These are phyloP conservation scores for Campylomormyrus numenius DNA, from an alignment of 2,113 vertebrate species.

Conservation along the genomic window DNA sequence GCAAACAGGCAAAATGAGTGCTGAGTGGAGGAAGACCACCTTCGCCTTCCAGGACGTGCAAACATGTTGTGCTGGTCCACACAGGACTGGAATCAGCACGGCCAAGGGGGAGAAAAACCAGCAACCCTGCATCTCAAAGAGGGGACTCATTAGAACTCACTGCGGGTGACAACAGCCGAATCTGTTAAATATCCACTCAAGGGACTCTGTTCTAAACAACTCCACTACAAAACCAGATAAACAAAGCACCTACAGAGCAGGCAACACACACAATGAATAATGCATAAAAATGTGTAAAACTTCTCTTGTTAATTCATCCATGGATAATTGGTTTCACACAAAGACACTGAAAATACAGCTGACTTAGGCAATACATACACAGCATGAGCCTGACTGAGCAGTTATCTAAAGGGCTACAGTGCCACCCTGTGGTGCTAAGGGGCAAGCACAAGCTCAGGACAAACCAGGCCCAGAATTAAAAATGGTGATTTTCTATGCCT, in stretches of 20 bases:
- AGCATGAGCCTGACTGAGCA: not conserved
- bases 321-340: not conserved
- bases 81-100: not conserved
- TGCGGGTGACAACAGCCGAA: not conserved
- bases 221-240: not conserved
- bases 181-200: not conserved
- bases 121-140: not conserved
- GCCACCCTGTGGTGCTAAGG: constrained; percentile 5
- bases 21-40: not conserved
- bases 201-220: not conserved
- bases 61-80: not conserved
- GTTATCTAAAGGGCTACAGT: not conserved
- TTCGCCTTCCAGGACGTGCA: not conserved
- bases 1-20: not conserved
- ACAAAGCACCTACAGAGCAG: not conserved
- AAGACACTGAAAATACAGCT: not conserved
- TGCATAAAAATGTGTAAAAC: not conserved
- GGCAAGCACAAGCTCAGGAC: not conserved
- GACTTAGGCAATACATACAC: not conserved
- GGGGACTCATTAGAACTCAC: not conserved
- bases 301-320: not conserved
- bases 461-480: not conserved
- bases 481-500: not conserved
- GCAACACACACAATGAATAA: not conserved
- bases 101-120: not conserved